A percentile compares a stretch with the other conserved stretches of the same genome.
Evolutionary conservation across 2,888 invertebrate species (phyloP).

Genomic region (Pristionchus japonicus): DNA sequence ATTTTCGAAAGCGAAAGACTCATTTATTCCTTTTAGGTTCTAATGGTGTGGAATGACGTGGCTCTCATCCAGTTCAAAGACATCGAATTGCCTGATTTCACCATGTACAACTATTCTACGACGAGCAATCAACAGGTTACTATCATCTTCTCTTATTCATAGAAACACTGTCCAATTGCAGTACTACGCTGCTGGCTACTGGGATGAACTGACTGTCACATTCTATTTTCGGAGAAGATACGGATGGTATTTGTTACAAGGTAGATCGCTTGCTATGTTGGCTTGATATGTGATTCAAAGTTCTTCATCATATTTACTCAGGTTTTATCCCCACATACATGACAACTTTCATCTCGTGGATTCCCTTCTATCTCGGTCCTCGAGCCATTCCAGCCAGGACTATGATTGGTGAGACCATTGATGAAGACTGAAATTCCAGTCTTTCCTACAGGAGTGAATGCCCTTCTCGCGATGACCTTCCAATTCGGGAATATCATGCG

Average conservation of each 20-base stretch:
- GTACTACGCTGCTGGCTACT: slow-evolving; percentile 73
- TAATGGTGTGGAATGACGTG: slow-evolving; percentile 64
- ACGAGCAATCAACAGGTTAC: slow-evolving; percentile 58
- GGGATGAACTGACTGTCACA: slow-evolving; percentile 74
- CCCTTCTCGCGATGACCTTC: slow-evolving; percentile 74
- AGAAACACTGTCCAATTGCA: slow-evolving; percentile 48
- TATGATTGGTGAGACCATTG: slow-evolving; percentile 69
- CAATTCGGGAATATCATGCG: slow-evolving; percentile 74
- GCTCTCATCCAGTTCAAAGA: slow-evolving; percentile 67
- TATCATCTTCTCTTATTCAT: background rate
- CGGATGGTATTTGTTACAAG: slow-evolving; percentile 75
- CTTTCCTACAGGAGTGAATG: slow-evolving; percentile 70
- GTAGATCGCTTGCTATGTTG: slow-evolving; percentile 38
- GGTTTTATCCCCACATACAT: slow-evolving; percentile 75
- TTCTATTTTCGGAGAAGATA: slow-evolving; percentile 73
- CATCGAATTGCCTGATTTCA: slow-evolving; percentile 74
- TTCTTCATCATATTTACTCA: slow-evolving; percentile 6
- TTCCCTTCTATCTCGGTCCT: slow-evolving; percentile 73
- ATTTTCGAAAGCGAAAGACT: background rate
- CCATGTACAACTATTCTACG: slow-evolving; percentile 67
- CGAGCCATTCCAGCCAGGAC: slow-evolving; percentile 73
- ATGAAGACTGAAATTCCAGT: too few species aligned
- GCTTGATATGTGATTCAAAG: too few species aligned
- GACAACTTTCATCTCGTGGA: slow-evolving; percentile 75
- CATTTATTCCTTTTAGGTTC: slow-evolving; percentile 52